Percentiles rank a stretch among this genome's conserved stretches.
These are phyloP conservation scores for Micoletzkya japonica DNA, from an alignment of 2,888 invertebrate species.

Conservation along the genomic window DNA sequence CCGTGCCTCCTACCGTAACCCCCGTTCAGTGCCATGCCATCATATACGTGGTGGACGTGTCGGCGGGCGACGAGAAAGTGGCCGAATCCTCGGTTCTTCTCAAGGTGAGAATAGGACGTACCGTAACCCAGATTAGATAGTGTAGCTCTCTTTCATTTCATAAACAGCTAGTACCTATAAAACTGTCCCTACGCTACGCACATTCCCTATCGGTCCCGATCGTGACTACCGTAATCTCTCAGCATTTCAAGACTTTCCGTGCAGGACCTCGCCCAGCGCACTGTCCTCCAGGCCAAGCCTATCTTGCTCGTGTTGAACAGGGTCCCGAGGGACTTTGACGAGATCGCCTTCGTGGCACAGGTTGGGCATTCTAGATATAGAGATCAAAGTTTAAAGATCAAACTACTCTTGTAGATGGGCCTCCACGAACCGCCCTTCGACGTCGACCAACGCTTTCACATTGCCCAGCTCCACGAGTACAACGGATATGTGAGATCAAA, in stretches of 20 bases:
- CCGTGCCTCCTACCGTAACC: too few relatives aligned
- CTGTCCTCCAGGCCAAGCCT: conserved; percentile 22
- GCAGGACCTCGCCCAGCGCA: conserved; percentile 5
- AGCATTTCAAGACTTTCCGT: background rate
- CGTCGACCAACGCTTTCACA: conserved; percentile 26
- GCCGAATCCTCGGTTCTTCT: conserved; percentile 17
- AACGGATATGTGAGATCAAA: conserved; percentile 23
- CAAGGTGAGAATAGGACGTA: background rate
- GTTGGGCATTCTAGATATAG: background rate
- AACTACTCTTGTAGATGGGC: conserved; percentile 10
- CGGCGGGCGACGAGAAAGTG: background rate
- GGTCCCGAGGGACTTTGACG: conserved; percentile 9
- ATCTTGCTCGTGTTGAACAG: conserved; percentile 25
- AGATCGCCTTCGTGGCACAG: conserved; percentile 19
- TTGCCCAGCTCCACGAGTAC: conserved; percentile 9
- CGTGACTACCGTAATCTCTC: too few relatives aligned
- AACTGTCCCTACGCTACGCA: too few relatives aligned
- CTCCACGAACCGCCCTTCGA: conserved; percentile 26
- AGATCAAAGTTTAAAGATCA: background rate
- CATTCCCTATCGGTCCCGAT: too few relatives aligned
- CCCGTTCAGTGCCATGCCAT: conserved; percentile 17
- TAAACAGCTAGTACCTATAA: too few relatives aligned
- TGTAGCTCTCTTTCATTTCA: too few relatives aligned
- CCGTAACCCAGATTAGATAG: too few relatives aligned
- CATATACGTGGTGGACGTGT: conserved; percentile 20